phyloP scores from a whole-genome alignment of 2,113 vertebrate species.

The Typhlomys cinereus region DNA sequence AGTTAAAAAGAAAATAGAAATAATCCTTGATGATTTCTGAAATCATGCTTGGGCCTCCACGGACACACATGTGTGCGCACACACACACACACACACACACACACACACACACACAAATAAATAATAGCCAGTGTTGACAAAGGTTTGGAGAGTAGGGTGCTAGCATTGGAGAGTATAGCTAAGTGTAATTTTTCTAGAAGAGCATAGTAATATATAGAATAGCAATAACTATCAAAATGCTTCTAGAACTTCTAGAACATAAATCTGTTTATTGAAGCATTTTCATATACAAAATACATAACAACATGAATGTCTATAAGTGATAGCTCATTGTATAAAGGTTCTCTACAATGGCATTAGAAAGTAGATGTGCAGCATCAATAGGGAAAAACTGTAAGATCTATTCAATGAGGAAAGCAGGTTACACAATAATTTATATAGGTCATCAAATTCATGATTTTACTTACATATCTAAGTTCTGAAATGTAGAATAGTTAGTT shows the following conservation, averaged over 20 bases:
- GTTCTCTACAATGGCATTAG: background rate
- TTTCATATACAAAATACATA: background rate
- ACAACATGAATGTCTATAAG: accelerated
- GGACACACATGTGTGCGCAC: too few species aligned
- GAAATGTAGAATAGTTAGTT: background rate
- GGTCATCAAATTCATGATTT: background rate
- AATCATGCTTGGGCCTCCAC: too few species aligned
- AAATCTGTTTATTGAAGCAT: background rate
- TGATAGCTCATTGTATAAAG: accelerated
- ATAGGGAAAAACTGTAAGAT: background rate
- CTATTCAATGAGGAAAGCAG: too few species aligned
- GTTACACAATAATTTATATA: accelerated
- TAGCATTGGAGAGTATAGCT: accelerated
- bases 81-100: too few species aligned
- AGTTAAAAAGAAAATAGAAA: too few species aligned
- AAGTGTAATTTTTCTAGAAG: background rate
- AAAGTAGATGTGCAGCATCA: too few species aligned
- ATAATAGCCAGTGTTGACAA: too few species aligned
- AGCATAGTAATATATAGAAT: background rate
- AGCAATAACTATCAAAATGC: too few species aligned
- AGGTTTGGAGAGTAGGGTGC: background rate
- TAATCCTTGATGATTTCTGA: too few species aligned
- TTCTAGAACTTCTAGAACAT: background rate
- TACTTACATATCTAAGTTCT: background rate
- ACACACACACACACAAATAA: too few species aligned